Evolutionary conservation across 1,140 invertebrate genomes (phyloP), one percentile per base, ranked within the genome.

Genomic region (Holotrichia oblita): DNA sequence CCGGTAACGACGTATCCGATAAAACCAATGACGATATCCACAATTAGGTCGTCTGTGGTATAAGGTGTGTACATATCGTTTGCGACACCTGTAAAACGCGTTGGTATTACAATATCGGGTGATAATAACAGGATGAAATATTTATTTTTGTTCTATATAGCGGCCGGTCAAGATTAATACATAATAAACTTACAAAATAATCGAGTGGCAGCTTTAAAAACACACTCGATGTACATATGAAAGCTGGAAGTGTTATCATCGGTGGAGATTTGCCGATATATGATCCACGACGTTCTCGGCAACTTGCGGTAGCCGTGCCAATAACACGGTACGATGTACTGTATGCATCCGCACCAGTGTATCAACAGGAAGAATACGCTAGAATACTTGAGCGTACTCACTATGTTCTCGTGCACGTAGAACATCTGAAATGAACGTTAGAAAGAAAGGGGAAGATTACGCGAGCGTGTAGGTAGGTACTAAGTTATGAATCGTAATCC

Each of bases 311-410:
- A 40, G 17, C 34, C 73, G 41, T 74, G 40, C 73, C 34, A 44
- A 74, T 74, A 74, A 14, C 17, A 17, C 1, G 73, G 73, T 12
- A 74, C 17, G 17, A 74, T 74, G 34, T 73, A 78, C 9, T 74
- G 73, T 6, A 78, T 1, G 40, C 69, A 74, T 10, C 64, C 73
- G 61, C 42, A 73, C 77, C 77, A 78, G 40, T 78, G 77, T 27
- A 78, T 24, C 44, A 78, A 14, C 69, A 78, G 8, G n/a, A 48
- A 34, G 0, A 6, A n/a, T n/a, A 78, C 40, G 9, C 44, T 34
- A 6, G 10, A 27, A 20, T 74, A 48, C 22, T 42, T 69, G 7
- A 73, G 17, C 14, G 41, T 74, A 40, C 42, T 44, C 22, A 34
- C 22, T 8, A n/a, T 6, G 8, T 48, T 12, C 27, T 4, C 27